These are phyloP conservation scores for Nomada fucata DNA, from an alignment of 2,888 invertebrate species.

Conservation along the genomic window DNA sequence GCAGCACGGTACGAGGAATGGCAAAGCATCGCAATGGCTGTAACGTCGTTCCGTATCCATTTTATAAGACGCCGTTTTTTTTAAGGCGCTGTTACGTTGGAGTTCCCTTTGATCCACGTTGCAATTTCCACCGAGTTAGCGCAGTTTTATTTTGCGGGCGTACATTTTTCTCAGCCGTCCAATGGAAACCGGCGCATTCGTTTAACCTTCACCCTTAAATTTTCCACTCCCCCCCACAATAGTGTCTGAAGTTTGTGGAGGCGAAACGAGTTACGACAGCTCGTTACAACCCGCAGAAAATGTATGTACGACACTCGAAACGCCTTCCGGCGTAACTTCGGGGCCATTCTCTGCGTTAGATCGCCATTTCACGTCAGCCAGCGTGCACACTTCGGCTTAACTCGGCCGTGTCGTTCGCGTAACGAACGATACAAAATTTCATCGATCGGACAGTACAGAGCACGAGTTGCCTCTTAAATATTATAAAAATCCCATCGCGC, in stretches of 20 bases:
- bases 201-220: slow-evolving; percentile 67
- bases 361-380: slow-evolving; percentile 36
- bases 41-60: background rate
- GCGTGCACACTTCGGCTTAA: slow-evolving; percentile 30
- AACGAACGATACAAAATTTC: background rate
- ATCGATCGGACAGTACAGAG: background rate
- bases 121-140: background rate
- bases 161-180: slow-evolving; percentile 30
- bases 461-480: background rate
- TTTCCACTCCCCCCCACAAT: slow-evolving; percentile 56
- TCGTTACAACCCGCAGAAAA: slow-evolving; percentile 65
- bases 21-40: background rate
- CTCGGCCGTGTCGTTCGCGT: background rate
- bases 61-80: background rate
- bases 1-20: background rate
- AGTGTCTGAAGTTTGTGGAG: slow-evolving; percentile 59
- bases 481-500: background rate
- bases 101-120: slow-evolving; percentile 10
- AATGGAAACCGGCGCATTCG: slow-evolving; percentile 54
- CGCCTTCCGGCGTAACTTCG: slow-evolving; percentile 51
- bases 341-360: slow-evolving; percentile 39
- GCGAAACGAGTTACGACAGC: slow-evolving; percentile 68
- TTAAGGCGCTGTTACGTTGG: background rate
- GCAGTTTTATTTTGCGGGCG: slow-evolving; percentile 17
- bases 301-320: slow-evolving; percentile 63